Conservation (phyloP, 2,888 invertebrate species). For the Cataglyphis cursor region DNA sequence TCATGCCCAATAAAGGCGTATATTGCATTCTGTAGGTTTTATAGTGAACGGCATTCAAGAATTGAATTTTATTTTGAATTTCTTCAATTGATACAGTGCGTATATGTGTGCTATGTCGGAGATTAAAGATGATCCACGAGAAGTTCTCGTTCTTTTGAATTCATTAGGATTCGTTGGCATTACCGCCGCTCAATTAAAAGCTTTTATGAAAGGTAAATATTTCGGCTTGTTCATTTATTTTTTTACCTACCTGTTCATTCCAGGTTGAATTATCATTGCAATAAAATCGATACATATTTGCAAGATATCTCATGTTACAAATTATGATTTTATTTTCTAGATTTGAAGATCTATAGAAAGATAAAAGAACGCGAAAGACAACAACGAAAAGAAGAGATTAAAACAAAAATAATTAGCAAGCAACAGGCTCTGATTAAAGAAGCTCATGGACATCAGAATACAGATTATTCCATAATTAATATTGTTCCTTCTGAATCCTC, state of each 20-base stretch:
- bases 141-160: constrained; percentile 92
- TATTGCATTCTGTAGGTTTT: neutral
- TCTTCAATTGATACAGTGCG: constrained; percentile 15
- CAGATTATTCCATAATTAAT: constrained; percentile 28
- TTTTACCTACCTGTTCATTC: neutral
- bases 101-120: constrained; percentile 24
- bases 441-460: constrained; percentile 65
- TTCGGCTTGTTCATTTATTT: constrained; percentile 16
- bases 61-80: neutral
- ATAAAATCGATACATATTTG: neutral
- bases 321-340: constrained; percentile 85
- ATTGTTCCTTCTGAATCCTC: constrained; percentile 53
- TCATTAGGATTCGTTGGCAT: constrained; percentile 93
- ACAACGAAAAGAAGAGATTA: constrained; percentile 83
- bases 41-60: neutral
- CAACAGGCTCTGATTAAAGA: constrained; percentile 75
- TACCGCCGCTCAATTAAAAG: constrained; percentile 91
- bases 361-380: constrained; percentile 89
- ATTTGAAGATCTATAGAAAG: constrained; percentile 88
- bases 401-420: constrained; percentile 77
- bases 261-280: neutral
- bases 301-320: neutral
- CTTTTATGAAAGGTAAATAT: constrained; percentile 91
- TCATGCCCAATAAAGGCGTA: neutral
- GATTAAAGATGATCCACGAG: constrained; percentile 89